phyloP scores from a whole-genome alignment of 2,113 vertebrate species.

The Malurus cyaneus region DNA sequence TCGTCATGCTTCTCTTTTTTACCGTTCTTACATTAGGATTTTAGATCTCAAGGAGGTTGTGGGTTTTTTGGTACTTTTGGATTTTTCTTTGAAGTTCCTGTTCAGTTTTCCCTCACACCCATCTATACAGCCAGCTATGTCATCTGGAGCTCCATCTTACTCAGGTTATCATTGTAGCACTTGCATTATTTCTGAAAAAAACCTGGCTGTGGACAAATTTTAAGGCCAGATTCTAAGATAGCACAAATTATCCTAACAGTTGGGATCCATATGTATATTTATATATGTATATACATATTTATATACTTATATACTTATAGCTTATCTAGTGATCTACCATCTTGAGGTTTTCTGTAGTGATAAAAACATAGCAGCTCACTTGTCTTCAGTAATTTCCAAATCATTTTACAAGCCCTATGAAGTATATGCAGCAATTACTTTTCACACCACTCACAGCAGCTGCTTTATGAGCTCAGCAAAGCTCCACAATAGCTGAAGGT shows the following conservation, averaged over 20 bases:
- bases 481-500: background rate
- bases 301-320: background rate
- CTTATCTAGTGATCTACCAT: slow-evolving; percentile 2
- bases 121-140: background rate
- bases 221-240: background rate
- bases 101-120: background rate
- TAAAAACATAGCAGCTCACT: slow-evolving; percentile 19
- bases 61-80: background rate
- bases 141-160: background rate
- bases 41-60: background rate
- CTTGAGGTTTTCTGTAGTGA: background rate
- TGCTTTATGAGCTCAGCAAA: slow-evolving; percentile 26
- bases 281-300: background rate
- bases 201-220: background rate
- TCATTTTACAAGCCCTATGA: slow-evolving; percentile 21
- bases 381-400: slow-evolving; percentile 16
- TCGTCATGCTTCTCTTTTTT: background rate
- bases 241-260: background rate
- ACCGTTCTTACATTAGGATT: background rate
- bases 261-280: background rate
- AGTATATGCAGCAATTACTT: slow-evolving; percentile 46
- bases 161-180: background rate
- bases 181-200: background rate
- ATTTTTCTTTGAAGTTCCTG: background rate
- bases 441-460: slow-evolving; percentile 40